Percentiles rank a stretch among this genome's conserved stretches.
phyloP scores from a whole-genome alignment of 2,888 invertebrate species.

The Leptura quadrifasciata region DNA sequence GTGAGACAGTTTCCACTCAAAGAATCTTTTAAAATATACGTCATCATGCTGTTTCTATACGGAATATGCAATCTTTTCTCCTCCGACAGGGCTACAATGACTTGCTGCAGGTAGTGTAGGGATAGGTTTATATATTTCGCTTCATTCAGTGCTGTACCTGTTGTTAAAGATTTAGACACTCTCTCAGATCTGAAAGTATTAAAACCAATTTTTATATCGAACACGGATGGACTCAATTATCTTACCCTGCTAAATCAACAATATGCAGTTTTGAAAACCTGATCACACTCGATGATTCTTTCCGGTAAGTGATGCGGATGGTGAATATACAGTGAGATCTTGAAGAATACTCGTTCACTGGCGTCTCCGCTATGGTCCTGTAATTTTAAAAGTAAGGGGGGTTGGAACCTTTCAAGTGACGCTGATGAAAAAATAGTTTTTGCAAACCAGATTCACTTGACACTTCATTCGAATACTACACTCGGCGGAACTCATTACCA shows the following conservation, averaged over 20 bases:
- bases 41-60: conserved; percentile 76
- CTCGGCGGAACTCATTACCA: too few relatives aligned
- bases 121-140: conserved; percentile 77
- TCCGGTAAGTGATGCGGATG: conserved; percentile 72
- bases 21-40: conserved; percentile 75
- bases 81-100: conserved; percentile 72
- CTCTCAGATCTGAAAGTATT: conserved; percentile 73
- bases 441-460: too few relatives aligned
- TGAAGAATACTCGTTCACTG: conserved; percentile 76
- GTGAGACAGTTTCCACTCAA: conserved; percentile 76
- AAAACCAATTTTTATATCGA: background rate
- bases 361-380: conserved; percentile 75
- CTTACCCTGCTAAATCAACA: conserved; percentile 76
- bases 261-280: conserved; percentile 74
- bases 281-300: conserved; percentile 66
- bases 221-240: background rate
- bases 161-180: conserved; percentile 74
- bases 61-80: conserved; percentile 71
- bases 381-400: too few relatives aligned
- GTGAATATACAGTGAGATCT: conserved; percentile 77
- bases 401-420: too few relatives aligned
- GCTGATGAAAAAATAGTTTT: too few relatives aligned
- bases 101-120: conserved; percentile 76
- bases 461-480: too few relatives aligned
- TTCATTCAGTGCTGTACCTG: conserved; percentile 74